Percentiles rank a stretch among this genome's conserved stretches.
Evolutionary conservation across 37 sponge, comb jelly and placozoan species (phyloP).

Genomic region (Petrosia ficiformis): DNA sequence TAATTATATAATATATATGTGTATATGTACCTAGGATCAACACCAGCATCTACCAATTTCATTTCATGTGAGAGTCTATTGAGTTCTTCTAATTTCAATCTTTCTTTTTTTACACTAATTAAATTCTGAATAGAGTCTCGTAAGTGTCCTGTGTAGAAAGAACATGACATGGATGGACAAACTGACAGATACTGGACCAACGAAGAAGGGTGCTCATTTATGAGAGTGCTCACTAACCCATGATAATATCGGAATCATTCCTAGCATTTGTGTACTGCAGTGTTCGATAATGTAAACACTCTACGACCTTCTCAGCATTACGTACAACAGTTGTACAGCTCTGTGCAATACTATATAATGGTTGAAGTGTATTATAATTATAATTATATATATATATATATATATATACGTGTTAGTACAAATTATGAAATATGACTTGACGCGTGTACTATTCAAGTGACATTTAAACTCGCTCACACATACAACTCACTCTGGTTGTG

Average conservation of each 20-base stretch:
- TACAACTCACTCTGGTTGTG: too few relatives aligned
- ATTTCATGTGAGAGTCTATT: neutral
- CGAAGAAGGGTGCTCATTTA: too few relatives aligned
- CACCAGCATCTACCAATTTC: neutral
- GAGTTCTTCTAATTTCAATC: neutral
- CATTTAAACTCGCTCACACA: too few relatives aligned
- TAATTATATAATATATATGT: neutral
- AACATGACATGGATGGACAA: neutral
- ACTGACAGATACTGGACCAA: neutral
- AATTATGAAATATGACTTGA: too few relatives aligned
- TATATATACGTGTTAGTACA: too few relatives aligned
- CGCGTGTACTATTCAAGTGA: too few relatives aligned
- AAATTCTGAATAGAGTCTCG: neutral
- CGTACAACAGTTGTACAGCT: too few relatives aligned
- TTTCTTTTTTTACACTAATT: neutral
- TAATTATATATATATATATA: too few relatives aligned
- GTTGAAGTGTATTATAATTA: too few relatives aligned
- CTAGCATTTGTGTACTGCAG: neutral
- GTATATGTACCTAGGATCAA: neutral
- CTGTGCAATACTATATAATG: too few relatives aligned
- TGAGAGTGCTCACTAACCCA: too few relatives aligned
- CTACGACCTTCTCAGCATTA: neutral
- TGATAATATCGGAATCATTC: neutral
- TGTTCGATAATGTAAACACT: neutral
- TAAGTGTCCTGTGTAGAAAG: neutral